These are phyloP conservation scores for Limnephilus lunatus DNA, from an alignment of 2,888 invertebrate genomes.

Conservation along the genomic window DNA sequence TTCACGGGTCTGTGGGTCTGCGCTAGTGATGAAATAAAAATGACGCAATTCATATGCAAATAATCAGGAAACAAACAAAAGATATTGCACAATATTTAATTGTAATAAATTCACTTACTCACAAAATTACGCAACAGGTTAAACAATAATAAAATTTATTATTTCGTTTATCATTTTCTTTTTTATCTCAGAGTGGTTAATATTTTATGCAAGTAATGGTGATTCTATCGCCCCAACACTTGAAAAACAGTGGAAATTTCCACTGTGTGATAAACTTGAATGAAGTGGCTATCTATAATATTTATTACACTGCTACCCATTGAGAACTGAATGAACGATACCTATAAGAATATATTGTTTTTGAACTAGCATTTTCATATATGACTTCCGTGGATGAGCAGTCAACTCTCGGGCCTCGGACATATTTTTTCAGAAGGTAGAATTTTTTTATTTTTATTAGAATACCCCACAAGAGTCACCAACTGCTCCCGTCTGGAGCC, in stretches of 20 bases:
- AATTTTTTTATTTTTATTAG: too few species aligned
- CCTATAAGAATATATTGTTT: too few species aligned
- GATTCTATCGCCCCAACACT: background rate
- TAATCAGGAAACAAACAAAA: background rate
- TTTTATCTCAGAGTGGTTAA: background rate
- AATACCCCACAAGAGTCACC: too few species aligned
- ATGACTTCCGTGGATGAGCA: too few species aligned
- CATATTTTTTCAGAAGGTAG: too few species aligned
- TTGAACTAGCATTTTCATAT: too few species aligned
- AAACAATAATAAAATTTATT: background rate
- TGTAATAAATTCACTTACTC: background rate
- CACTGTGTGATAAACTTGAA: background rate
- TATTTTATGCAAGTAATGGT: background rate
- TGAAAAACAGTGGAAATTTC: background rate
- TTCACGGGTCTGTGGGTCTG: too few species aligned
- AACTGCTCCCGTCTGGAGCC: too few species aligned
- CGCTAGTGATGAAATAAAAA: background rate
- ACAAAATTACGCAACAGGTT: background rate
- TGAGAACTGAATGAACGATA: background rate
- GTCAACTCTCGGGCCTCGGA: too few species aligned
- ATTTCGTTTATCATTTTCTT: background rate
- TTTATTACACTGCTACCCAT: background rate
- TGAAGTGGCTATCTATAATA: background rate
- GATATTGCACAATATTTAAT: background rate
- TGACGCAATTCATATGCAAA: background rate